These are phyloP conservation scores for Clitarchus hookeri DNA, from an alignment of 2,888 invertebrate species.

Conservation along the genomic window DNA sequence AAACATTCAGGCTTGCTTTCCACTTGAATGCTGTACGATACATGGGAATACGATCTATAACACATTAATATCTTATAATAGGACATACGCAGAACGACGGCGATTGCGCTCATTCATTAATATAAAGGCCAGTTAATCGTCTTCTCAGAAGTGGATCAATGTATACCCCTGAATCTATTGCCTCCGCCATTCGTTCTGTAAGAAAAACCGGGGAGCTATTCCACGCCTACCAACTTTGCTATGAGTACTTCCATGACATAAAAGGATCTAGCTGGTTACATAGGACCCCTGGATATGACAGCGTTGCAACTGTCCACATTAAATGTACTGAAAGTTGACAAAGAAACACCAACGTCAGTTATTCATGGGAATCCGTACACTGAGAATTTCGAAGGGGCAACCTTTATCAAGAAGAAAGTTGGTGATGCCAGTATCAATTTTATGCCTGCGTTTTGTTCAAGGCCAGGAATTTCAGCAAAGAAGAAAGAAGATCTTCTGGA, in stretches of 20 bases:
- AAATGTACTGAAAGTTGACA: neutral
- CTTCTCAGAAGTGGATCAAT: slow-evolving; percentile 7
- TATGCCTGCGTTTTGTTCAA: neutral
- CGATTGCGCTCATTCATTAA: neutral
- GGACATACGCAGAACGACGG: neutral
- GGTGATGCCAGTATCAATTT: neutral
- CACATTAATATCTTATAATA: neutral
- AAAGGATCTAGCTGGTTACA: neutral
- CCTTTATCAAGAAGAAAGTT: neutral
- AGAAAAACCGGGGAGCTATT: neutral
- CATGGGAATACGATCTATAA: neutral
- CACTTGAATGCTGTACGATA: neutral
- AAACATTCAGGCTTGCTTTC: neutral
- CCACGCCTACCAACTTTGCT: neutral
- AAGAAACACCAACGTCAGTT: neutral
- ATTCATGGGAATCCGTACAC: too few species aligned
- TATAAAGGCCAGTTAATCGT: neutral
- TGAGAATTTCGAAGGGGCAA: neutral
- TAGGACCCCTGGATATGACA: neutral
- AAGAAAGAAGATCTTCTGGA: neutral
- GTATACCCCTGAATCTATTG: neutral
- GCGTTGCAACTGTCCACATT: neutral
- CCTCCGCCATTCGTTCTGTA: neutral
- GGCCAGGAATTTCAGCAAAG: neutral
- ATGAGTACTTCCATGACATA: neutral